Evolutionary conservation across 2,888 invertebrate genomes (phyloP).

Genomic region (Petrophora chlorosata): DNA sequence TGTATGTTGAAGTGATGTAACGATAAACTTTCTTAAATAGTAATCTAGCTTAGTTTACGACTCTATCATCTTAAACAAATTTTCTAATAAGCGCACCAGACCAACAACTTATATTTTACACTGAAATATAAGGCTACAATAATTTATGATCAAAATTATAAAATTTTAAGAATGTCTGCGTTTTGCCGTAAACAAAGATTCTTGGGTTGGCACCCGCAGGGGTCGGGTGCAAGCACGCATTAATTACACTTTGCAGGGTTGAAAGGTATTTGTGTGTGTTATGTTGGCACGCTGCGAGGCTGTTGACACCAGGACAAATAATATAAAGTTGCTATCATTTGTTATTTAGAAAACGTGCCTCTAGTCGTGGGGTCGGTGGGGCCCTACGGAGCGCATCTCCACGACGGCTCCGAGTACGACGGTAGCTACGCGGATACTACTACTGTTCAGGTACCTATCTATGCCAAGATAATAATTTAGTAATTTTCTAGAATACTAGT

Average conservation of each 20-base stretch:
- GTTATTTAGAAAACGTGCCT: slow-evolving; percentile 68
- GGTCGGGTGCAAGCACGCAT: slow-evolving; percentile 79
- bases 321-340: slow-evolving; percentile 29
- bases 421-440: slow-evolving; percentile 90
- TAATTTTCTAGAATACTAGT: too few species aligned
- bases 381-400: slow-evolving; percentile 95
- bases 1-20: neutral
- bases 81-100: too few species aligned
- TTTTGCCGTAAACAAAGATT: slow-evolving; percentile 68
- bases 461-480: neutral
- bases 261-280: slow-evolving; percentile 55
- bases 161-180: slow-evolving; percentile 69
- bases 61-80: neutral
- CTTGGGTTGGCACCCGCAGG: slow-evolving; percentile 58
- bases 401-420: slow-evolving; percentile 97
- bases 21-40: neutral
- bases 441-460: slow-evolving; percentile 79
- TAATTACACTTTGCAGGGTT: slow-evolving; percentile 75
- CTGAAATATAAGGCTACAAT: too few species aligned
- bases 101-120: too few species aligned
- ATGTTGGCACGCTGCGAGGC: slow-evolving; percentile 45
- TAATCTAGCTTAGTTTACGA: too few species aligned
- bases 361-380: slow-evolving; percentile 95
- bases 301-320: slow-evolving; percentile 28
- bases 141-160: slow-evolving; percentile 40